Conservation (phyloP, 2,113 vertebrate genomes). For the Odocoileus virginianus region DNA sequence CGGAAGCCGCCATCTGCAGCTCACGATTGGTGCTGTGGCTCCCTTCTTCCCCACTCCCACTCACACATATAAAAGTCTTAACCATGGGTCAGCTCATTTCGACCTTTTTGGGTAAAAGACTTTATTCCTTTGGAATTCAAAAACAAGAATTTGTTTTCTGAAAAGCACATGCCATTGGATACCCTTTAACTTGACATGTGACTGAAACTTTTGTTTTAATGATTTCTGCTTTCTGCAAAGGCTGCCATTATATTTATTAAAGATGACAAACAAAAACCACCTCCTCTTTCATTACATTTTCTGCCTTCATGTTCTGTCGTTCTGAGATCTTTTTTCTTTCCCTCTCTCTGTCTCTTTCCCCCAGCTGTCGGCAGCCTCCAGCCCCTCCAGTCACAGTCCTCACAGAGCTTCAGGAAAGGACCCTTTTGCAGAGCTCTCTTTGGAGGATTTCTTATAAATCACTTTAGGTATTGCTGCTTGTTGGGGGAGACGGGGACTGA, state of each 20-base stretch:
- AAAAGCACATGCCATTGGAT: slow-evolving; percentile 69
- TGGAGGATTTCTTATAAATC: slow-evolving; percentile 99
- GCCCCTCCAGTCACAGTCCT: slow-evolving; percentile 99
- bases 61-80: neutral
- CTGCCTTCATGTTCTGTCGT: slow-evolving; percentile 86
- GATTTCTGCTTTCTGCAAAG: slow-evolving; percentile 71
- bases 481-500: slow-evolving; percentile 76
- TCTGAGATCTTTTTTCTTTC: slow-evolving; percentile 90
- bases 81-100: neutral
- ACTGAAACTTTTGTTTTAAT: slow-evolving; percentile 69
- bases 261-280: slow-evolving; percentile 63
- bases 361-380: slow-evolving; percentile 99
- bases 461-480: slow-evolving; percentile 95
- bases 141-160: slow-evolving; percentile 68
- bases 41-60: neutral
- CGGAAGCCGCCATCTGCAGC: neutral
- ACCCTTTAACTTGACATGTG: slow-evolving; percentile 70
- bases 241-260: slow-evolving; percentile 73
- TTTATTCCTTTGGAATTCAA: slow-evolving; percentile 48
- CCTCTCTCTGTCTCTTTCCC: slow-evolving; percentile 87
- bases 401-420: slow-evolving; percentile 99
- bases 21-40: neutral
- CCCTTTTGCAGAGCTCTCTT: slow-evolving; percentile 99
- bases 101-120: slow-evolving; percentile 45
- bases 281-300: slow-evolving; percentile 80